Percentiles rank a stretch among this genome's conserved stretches.
phyloP scores from a whole-genome alignment of 1,140 invertebrate genomes.

The Heliconius melpomene region DNA sequence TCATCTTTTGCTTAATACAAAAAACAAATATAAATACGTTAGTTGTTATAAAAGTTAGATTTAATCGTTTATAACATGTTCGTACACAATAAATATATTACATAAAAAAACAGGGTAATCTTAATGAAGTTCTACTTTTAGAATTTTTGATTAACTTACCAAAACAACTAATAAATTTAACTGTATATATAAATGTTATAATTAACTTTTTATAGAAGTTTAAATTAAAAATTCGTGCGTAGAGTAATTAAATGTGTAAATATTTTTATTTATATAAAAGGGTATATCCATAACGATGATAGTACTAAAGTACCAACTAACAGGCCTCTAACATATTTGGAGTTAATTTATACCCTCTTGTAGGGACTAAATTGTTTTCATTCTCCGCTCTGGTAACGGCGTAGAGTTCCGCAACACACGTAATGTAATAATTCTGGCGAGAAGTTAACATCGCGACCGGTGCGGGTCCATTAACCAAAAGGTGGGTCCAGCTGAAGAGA shows the following conservation, averaged over 20 bases:
- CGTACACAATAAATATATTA: conserved; percentile 2
- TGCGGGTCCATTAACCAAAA: too few species aligned
- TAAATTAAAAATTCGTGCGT: not conserved
- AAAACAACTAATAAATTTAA: not conserved
- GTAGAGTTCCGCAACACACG: too few species aligned
- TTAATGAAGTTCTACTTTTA: not conserved
- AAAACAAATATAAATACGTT: not conserved
- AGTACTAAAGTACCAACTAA: too few species aligned
- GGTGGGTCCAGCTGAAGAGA: too few species aligned
- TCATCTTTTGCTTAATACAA: not conserved
- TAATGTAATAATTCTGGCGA: too few species aligned
- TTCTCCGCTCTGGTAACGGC: too few species aligned
- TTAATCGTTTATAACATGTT: conserved; percentile 2
- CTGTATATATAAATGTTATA: not conserved
- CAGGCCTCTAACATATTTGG: too few species aligned
- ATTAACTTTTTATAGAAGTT: not conserved
- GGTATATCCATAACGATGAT: too few species aligned
- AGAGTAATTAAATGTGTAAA: not conserved
- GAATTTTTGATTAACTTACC: not conserved
- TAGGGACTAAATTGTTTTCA: too few species aligned
- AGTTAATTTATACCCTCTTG: too few species aligned
- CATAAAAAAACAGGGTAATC: not conserved
- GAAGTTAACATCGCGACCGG: too few species aligned
- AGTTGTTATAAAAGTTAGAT: not conserved
- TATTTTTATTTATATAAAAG: not conserved